phyloP scores from a whole-genome alignment of 2,888 invertebrate genomes.

The Oscheius sp. region DNA sequence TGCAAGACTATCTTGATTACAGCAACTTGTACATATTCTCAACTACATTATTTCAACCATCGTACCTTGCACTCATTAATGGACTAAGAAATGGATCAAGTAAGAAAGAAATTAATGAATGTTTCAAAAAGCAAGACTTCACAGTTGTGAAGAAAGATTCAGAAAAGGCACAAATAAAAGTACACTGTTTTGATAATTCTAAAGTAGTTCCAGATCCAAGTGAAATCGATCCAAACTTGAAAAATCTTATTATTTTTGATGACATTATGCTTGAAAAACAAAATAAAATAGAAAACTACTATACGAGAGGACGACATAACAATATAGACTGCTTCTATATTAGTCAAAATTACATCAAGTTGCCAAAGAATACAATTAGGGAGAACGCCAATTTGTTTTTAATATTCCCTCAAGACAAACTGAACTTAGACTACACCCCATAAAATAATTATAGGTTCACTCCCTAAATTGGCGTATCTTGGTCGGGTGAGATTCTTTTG shows the following conservation, averaged over 20 bases:
- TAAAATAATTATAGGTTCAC: too few species aligned
- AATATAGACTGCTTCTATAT: constrained; percentile 38
- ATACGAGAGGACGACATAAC: constrained; percentile 38
- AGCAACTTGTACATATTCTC: too few species aligned
- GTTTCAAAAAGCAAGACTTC: constrained; percentile 25
- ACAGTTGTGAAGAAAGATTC: not conserved
- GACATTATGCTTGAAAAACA: constrained; percentile 35
- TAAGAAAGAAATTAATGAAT: too few species aligned
- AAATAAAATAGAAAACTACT: constrained; percentile 41
- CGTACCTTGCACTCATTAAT: too few species aligned
- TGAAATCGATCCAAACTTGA: constrained; percentile 36
- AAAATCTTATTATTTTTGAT: constrained; percentile 33
- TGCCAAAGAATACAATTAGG: too few species aligned
- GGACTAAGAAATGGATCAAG: too few species aligned
- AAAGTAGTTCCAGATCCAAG: constrained; percentile 32
- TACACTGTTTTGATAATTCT: constrained; percentile 1
- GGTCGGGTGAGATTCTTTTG: too few species aligned
- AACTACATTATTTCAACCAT: too few species aligned
- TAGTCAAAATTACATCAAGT: constrained; percentile 41
- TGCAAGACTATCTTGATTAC: constrained; percentile 33
- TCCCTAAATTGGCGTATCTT: too few species aligned
- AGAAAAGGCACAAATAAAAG: constrained; percentile 1
- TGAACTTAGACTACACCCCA: constrained; percentile 30
- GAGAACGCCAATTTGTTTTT: constrained; percentile 39
- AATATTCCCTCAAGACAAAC: constrained; percentile 35